These are phyloP conservation scores for Lutjanus argentimaculatus DNA, from an alignment of 2,797 vertebrate genomes.

Conservation along the genomic window DNA sequence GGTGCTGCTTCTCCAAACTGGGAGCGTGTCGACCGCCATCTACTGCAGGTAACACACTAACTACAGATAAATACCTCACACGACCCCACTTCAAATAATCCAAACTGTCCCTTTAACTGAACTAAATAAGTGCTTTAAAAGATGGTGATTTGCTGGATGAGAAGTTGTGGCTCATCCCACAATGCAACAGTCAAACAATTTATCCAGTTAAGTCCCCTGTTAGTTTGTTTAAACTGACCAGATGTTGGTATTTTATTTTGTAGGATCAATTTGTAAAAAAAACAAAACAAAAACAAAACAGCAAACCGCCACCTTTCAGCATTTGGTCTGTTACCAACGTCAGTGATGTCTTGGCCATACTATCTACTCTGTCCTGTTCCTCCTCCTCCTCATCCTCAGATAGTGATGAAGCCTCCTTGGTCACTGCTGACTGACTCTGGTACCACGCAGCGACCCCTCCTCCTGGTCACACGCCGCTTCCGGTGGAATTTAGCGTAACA, in stretches of 20 bases:
- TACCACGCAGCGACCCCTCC: slow-evolving; percentile 95
- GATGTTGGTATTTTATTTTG: slow-evolving; percentile 4
- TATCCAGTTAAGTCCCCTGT: slow-evolving; percentile 2
- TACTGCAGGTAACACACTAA: too few relatives aligned
- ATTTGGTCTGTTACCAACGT: slow-evolving; percentile 23
- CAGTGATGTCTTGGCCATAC: slow-evolving; percentile 31
- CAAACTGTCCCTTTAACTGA: slow-evolving; percentile 4
- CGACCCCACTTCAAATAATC: too few relatives aligned
- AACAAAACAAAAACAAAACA: background rate
- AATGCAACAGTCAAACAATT: slow-evolving; percentile 36
- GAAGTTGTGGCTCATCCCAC: slow-evolving; percentile 11
- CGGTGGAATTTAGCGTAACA: slow-evolving; percentile 98
- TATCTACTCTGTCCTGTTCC: slow-evolving; percentile 33
- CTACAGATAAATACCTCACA: too few relatives aligned
- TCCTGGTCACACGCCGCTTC: slow-evolving; percentile 93
- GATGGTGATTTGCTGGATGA: slow-evolving; percentile 31
- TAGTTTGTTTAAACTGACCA: background rate
- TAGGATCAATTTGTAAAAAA: background rate
- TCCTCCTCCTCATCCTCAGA: slow-evolving; percentile 82
- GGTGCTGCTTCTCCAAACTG: too few relatives aligned
- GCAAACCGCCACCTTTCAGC: slow-evolving; percentile 45
- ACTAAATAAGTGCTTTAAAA: slow-evolving; percentile 38
- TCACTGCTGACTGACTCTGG: slow-evolving; percentile 91
- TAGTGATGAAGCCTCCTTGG: slow-evolving; percentile 95
- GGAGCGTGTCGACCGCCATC: too few relatives aligned